Evolutionary conservation across 23 tunicate species (phyloP), one percentile per base, ranked within the genome.

Genomic region (Ciona savignyi): DNA sequence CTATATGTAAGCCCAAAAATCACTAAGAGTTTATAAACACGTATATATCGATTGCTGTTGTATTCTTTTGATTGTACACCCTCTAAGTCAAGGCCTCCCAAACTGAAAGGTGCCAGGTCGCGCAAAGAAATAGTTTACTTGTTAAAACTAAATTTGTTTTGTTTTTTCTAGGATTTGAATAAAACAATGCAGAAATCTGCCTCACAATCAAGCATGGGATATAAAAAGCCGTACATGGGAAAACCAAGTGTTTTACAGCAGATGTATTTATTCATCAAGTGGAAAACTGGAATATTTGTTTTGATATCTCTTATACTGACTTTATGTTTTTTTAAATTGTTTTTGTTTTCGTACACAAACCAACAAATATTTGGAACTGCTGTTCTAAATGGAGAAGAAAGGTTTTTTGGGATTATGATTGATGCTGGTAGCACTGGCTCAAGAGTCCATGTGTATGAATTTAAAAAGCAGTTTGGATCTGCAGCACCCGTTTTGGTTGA

Each of bases 381-480:
- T 42, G 11, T n/a, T n/a, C n/a, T n/a, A n/a, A n/a, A n/a, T n/a
- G n/a, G n/a, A n/a, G n/a, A 33, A 34, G 60, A 77, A 24, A 68
- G 25, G 0, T 68, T 70, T 30, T 86, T 67, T 70, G 81, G 81
- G 24, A 86, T 86, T 1, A 81, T 86, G 78, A 34, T 86, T 11
- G 94, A 86, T 86, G 94, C 94, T 32, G 94, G 94, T n/a, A 80
- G 86, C 30, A 80, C 94, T 51, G 94, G 94, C 62, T 80, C 86
- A 56, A 75, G 94, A 33, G 77, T 86, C 1, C 94, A 86, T 76
- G 94, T 86, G 30, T 86, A 86, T 60, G 33, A 81, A 28, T 86
- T 86, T 56, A 31, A 29, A 20, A 27, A 32, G 3, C 11, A 81
- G 28, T 23, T 29, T 0, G 77, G 51, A 1, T 69, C 88, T 27